These are phyloP conservation scores for Sus cebifrons DNA, from an alignment of 2,797 vertebrate genomes.

Conservation along the genomic window DNA sequence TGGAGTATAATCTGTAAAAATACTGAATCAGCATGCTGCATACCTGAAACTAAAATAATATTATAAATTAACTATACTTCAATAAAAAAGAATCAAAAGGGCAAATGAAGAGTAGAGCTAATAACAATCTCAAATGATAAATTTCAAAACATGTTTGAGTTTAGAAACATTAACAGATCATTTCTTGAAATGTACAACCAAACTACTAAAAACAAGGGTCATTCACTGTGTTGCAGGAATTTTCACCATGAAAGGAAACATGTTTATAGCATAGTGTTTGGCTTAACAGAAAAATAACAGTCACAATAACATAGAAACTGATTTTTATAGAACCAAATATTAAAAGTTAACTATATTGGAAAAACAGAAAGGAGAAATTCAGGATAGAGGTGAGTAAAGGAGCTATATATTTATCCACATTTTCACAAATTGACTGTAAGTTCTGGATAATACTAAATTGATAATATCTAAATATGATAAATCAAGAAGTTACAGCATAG, in stretches of 20 bases:
- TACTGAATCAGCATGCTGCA: too few relatives aligned
- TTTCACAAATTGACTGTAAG: not conserved
- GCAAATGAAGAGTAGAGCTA: not conserved
- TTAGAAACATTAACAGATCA: not conserved
- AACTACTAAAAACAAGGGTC: not conserved
- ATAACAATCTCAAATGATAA: not conserved
- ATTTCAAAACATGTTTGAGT: not conserved
- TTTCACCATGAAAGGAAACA: not conserved
- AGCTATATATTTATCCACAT: not conserved
- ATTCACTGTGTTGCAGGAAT: not conserved
- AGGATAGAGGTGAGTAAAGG: not conserved
- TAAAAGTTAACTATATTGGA: not conserved
- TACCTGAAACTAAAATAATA: too few relatives aligned
- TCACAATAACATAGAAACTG: not conserved
- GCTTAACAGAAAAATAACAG: not conserved
- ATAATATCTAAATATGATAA: conserved; percentile 27
- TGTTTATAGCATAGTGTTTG: not conserved
- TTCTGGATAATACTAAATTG: not conserved
- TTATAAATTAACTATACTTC: too few relatives aligned
- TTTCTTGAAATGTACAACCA: not conserved
- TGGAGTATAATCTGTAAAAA: too few relatives aligned
- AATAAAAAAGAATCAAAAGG: conserved; percentile 12
- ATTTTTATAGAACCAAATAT: not conserved
- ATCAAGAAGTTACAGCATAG: not conserved
- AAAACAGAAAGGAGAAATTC: not conserved